Evolutionary conservation across 2,888 invertebrate genomes (phyloP), one percentile per base, ranked within the genome.

Genomic region (Apamea monoglypha): DNA sequence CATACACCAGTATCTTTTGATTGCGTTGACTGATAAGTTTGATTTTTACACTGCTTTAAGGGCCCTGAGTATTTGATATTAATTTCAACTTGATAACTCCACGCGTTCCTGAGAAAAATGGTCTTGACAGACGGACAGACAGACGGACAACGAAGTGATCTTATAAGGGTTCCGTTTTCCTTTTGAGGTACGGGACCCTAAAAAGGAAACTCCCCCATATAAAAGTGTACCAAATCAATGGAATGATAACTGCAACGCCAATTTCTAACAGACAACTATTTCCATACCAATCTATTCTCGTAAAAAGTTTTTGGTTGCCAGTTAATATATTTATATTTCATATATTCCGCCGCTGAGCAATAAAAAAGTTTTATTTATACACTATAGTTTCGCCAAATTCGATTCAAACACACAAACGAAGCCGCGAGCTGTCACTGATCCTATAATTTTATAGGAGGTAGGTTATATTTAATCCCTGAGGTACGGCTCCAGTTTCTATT

Each of bases 311-410:
- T 59, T 40, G 67, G 7, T 67, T 74, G 8, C 56, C 59, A 67
- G 73, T 82, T 86, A 69, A 78, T 86, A 78, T 86, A 53, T 7
- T 40, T 40, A 7, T 40, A 40, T 40, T 40, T 40, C 40, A 40
- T 76, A 76, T 76, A 83, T 83, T 56, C 25, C 40, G 53, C 40
- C 36, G 18, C 66, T 71, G 25, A 32, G 61, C 69, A 68, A 74
- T 74, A 74, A 74, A 85, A 78, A 84, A 86, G 71, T 80, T 87
- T 74, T 85, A 87, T 85, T 75, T 77, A 77, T 64, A 64, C 59
- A 21, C 29, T 50, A 32, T 70, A 70, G 69, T 80, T 63, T 75
- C 25, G 32, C 71, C 50, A 83, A 83, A 87, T 83, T 84, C 72
- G 64, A 85, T 87, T 85, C 21, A 63, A 66, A 85, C 83, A 68